Conservation (phyloP, 2,113 vertebrate species). For the Lontra canadensis region DNA sequence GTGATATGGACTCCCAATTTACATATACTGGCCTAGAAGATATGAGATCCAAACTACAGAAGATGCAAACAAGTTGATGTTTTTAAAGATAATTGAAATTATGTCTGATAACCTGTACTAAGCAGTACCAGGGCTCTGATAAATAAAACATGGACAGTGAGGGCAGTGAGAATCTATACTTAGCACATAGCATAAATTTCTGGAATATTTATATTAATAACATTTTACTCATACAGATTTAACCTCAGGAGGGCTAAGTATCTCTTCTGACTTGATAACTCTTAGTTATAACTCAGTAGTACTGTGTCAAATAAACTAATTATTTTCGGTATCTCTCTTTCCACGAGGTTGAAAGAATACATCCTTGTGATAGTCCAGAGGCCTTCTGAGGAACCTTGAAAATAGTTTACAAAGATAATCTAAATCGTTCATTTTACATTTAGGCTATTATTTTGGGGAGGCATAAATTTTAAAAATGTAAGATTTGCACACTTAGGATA, state of each 20-base stretch:
- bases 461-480: background rate
- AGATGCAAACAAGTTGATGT: background rate
- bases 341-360: background rate
- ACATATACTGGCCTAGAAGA: background rate
- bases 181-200: background rate
- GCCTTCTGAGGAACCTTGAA: background rate
- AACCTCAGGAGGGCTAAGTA: background rate
- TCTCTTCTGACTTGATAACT: background rate
- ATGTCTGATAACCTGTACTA: background rate
- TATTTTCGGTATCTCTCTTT: background rate
- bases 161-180: background rate
- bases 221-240: background rate
- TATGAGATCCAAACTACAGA: background rate
- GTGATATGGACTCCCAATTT: background rate
- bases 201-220: background rate
- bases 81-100: conserved; percentile 19
- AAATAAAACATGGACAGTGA: background rate
- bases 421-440: background rate
- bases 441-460: background rate
- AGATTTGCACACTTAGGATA: background rate
- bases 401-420: background rate
- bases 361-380: background rate
- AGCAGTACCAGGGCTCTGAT: background rate
- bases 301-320: background rate
- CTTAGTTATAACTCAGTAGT: background rate